These are phyloP conservation scores for Genyomyrus donnyi DNA, from an alignment of 2,113 vertebrate genomes.

Conservation along the genomic window DNA sequence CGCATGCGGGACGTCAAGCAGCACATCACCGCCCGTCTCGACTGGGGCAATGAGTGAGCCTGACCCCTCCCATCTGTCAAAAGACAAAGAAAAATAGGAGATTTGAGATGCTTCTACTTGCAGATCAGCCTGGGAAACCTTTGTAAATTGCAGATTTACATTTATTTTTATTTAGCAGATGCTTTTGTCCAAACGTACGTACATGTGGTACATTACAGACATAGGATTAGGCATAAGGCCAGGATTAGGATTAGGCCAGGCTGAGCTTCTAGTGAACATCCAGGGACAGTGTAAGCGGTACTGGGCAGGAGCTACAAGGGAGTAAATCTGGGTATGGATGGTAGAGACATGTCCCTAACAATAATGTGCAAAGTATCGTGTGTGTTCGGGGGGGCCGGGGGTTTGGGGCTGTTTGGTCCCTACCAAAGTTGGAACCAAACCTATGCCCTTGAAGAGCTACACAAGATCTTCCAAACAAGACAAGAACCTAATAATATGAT, in stretches of 20 bases:
- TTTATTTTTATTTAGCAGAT: background rate
- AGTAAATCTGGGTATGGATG: background rate
- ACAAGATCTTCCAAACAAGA: background rate
- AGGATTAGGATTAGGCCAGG: background rate
- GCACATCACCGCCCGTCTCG: slow-evolving; percentile 92
- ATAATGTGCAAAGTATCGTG: background rate
- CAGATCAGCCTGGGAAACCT: background rate
- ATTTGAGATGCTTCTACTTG: background rate
- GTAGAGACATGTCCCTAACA: background rate
- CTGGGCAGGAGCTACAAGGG: background rate
- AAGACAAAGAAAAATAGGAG: background rate
- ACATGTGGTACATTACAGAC: background rate
- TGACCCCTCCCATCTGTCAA: background rate
- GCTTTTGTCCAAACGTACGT: background rate
- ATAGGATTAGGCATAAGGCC: accelerated
- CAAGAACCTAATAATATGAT: background rate
- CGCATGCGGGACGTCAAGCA: slow-evolving; percentile 93
- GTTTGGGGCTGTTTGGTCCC: no score
- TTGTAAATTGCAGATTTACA: background rate
- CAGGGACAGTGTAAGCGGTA: background rate
- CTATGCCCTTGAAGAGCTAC: background rate
- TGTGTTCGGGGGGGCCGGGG: background rate
- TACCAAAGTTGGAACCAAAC: background rate
- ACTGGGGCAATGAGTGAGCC: slow-evolving; percentile 95
- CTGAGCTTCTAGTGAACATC: background rate